Conservation (phyloP, 2,797 vertebrate species). For the Brachyalestes nurse region DNA sequence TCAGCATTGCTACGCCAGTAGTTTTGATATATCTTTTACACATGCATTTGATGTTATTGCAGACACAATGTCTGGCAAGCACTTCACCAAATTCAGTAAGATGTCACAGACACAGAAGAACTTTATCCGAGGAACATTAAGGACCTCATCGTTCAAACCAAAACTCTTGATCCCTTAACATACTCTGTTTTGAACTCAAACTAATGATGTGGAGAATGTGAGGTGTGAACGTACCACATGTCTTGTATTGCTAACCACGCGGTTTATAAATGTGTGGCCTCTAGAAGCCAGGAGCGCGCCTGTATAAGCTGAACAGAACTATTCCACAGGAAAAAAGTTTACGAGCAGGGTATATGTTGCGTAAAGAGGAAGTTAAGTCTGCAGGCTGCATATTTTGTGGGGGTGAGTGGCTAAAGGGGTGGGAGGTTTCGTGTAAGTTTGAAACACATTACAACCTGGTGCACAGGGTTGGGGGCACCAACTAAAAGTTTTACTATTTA, state of each 20-base stretch:
- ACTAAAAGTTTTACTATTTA: background rate
- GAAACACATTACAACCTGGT: background rate
- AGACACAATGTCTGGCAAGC: background rate
- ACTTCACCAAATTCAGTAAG: background rate
- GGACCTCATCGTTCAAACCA: background rate
- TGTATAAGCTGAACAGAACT: constrained; percentile 10
- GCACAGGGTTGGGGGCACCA: background rate
- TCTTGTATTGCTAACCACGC: background rate
- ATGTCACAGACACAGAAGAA: background rate
- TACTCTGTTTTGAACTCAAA: background rate
- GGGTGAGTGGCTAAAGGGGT: background rate
- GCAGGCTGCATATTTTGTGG: constrained; percentile 23
- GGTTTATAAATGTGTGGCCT: background rate
- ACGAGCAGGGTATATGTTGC: constrained; percentile 47
- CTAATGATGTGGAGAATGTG: background rate
- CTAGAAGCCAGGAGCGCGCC: background rate
- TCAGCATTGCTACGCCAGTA: background rate
- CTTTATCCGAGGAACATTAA: background rate
- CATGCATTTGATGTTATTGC: background rate
- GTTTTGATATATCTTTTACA: background rate
- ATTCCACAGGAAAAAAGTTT: constrained; percentile 3
- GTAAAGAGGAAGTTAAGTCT: constrained; percentile 44
- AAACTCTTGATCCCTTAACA: background rate
- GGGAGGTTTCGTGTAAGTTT: constrained; percentile 25
- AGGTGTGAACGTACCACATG: background rate